Evolutionary conservation across 2,797 vertebrate genomes (phyloP), one percentile per base, ranked within the genome.

Genomic region (Pantherophis alleghaniensis): DNA sequence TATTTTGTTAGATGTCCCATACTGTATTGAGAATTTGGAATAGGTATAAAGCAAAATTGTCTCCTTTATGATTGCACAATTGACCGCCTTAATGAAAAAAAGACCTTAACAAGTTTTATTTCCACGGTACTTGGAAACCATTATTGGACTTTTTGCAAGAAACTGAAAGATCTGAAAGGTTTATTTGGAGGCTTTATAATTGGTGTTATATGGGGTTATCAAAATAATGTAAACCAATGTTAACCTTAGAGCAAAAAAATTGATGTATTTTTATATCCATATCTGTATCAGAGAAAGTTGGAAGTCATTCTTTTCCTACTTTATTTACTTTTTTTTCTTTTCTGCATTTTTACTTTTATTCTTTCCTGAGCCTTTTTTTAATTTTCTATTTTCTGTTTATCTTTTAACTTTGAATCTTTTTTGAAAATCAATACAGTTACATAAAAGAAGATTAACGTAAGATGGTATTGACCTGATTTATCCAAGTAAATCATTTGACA

Each of bases 381-480:
- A 74, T 74, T 74, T 74, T 74, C 14, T 18, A 37, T 74, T 74
- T 74, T 74, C n/a, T 74, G 6, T 20, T 74, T 74, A 74, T 37
- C n/a, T 74, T 74, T 74, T 32, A 74, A 18, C 32, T 74, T 74
- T 7, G n/a, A 18, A 74, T 32, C 66, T 18, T 74, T 69, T 74
- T 74, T 74, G 14, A 74, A 74, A 63, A 74, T 74, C 66, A 37
- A 74, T 74, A 74, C n/a, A 5, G 66, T 74, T 74, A 74, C 32
- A 20, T 74, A 74, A 74, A 18, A 74, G 10, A 74, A 51, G 87
- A 95, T 91, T 86, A 96, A 93, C 95, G 91, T 86, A 94, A 66
- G 69, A 55, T 79, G 32, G 90, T 0, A 94, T 60, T 92, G 93
- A 32, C 66, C 86, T 89, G 42, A 88, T 91, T 91, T 24, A 60